phyloP scores from a whole-genome alignment of 2,797 vertebrate species.

The Trematomus bernacchii region DNA sequence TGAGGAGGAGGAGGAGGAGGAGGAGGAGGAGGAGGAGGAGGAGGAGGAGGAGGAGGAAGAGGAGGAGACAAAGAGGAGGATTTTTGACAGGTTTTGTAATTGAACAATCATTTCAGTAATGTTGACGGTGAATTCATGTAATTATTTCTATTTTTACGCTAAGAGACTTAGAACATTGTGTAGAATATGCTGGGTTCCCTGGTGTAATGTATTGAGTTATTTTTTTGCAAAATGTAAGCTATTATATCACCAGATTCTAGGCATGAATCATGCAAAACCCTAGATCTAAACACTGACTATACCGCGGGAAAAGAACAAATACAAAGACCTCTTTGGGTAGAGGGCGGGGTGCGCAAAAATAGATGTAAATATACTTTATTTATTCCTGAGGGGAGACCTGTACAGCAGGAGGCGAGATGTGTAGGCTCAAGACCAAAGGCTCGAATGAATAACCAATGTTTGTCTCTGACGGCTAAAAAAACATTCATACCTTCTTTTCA shows the following conservation, averaged over 20 bases:
- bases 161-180: not conserved
- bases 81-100: slow-evolving; percentile 22
- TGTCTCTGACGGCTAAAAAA: not conserved
- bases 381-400: slow-evolving; percentile 11
- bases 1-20: not conserved
- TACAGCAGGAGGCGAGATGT: slow-evolving; percentile 1
- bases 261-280: not conserved
- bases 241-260: not conserved
- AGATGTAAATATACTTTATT: slow-evolving; percentile 19
- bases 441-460: not conserved
- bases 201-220: not conserved
- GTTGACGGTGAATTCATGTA: slow-evolving; percentile 1
- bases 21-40: not conserved
- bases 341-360: slow-evolving; percentile 10
- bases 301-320: not conserved
- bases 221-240: not conserved
- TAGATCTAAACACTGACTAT: not conserved
- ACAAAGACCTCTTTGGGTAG: not conserved
- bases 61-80: slow-evolving; percentile 20
- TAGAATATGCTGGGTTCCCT: not conserved
- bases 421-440: slow-evolving; percentile 4
- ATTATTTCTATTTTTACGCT: not conserved
- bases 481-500: not conserved
- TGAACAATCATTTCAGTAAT: not conserved
- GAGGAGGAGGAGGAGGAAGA: slow-evolving; percentile 5